Evolutionary conservation across 2,113 vertebrate species (phyloP), one percentile per base, ranked within the genome.

Genomic region (Calyptomena viridis): DNA sequence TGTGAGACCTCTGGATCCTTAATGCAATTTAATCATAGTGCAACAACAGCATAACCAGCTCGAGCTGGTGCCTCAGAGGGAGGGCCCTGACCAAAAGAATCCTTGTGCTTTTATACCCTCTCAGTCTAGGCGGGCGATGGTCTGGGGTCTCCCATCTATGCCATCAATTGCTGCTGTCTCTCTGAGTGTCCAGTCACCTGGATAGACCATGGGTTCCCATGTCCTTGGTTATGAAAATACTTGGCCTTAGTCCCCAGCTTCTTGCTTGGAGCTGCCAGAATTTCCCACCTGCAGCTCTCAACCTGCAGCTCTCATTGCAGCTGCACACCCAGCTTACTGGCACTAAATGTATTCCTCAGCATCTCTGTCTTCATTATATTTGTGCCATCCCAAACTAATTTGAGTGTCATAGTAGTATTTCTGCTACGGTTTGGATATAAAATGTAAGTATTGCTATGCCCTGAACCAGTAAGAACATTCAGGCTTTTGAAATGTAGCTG

Each of bases 151-250:
- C 27, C 12, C 19, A 33, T 9, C 27, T 58, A 8, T 58, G 12
- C 19, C 37, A 66, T 44, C 7, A 3, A 4, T 19, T 67, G 19
- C 27, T 74, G 37, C 19, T 33, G 6, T 44, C 50, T 24, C 22
- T 81, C 21, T 44, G 37, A 44, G 21, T 16, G 9, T 7, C 42
- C 0, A 0, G 21, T 19, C 37, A 58, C 27, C 35, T 18, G 15
- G 37, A 14, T 9, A 55, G 35, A 14, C 3, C 42, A 58, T 42
- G 19, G 11, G 27, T 58, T 6, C 14, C 22, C 25, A 6, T 28
- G 31, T 1, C 12, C 22, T 74, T 11, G 15, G 2, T 50, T 53
- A 39, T 39, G 23, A 14, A 33, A 11, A 23, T 13, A 8, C 6
- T 11, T 2, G 0, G 2, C 31, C 12, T 4, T 35, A 63, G 25